phyloP scores from a whole-genome alignment of 1,140 invertebrate genomes.

The Neodiprion pinetum region DNA sequence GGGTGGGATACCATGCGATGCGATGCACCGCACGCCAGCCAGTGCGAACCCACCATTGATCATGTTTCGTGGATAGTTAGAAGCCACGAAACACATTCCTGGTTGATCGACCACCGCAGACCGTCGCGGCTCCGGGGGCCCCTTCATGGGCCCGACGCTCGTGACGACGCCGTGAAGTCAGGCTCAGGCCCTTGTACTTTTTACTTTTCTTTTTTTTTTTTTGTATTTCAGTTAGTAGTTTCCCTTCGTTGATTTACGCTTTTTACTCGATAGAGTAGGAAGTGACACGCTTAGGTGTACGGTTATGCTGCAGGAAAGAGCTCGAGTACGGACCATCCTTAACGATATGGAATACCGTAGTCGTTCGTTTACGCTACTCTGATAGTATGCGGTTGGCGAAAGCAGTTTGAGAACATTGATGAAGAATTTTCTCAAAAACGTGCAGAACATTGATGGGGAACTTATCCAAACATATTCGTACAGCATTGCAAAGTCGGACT shows the following conservation, averaged over 20 bases:
- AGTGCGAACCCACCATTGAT: slow-evolving; percentile 57
- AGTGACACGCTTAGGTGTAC: too few species aligned
- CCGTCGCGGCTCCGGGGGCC: slow-evolving; percentile 7
- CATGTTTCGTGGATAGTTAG: slow-evolving; percentile 58
- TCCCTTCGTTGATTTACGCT: slow-evolving; percentile 9
- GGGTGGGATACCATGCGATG: slow-evolving; percentile 23
- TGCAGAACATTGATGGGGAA: too few species aligned
- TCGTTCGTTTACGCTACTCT: too few species aligned
- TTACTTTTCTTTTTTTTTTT: slow-evolving; percentile 14
- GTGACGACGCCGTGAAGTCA: background rate
- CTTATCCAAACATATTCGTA: too few species aligned
- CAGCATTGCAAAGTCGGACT: too few species aligned
- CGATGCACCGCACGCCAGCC: slow-evolving; percentile 12
- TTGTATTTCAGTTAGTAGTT: slow-evolving; percentile 13
- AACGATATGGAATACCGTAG: too few species aligned
- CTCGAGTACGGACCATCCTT: too few species aligned
- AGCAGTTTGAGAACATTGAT: too few species aligned
- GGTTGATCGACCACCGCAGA: slow-evolving; percentile 46
- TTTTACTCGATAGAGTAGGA: slow-evolving; percentile 2
- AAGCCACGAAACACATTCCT: slow-evolving; percentile 57
- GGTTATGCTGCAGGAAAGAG: too few species aligned
- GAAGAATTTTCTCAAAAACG: too few species aligned
- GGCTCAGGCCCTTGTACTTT: slow-evolving; percentile 13
- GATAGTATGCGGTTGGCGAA: too few species aligned
- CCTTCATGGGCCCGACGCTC: slow-evolving; percentile 21